Base-by-base conservation (phyloP, 2,113 vertebrate genomes). In the Colistium nudipinnis region DNA sequence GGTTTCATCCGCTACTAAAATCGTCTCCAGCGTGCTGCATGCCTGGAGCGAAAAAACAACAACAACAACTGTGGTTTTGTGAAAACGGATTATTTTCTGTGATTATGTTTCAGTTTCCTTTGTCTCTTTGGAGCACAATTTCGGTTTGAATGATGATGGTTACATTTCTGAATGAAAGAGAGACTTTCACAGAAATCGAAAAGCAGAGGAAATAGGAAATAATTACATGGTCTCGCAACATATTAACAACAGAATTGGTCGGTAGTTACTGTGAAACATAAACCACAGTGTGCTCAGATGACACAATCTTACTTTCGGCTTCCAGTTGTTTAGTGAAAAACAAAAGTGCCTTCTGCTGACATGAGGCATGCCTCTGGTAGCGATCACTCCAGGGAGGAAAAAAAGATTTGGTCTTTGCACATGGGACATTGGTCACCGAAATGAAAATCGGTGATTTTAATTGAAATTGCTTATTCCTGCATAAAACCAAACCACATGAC, bases 61-160 rank as follows among this genome's bases (percentile, higher is more conserved):
- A n/a, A n/a, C n/a, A 75, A 69, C 78, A 81, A 82, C 78, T 86
- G 76, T 74, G 57, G 39, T 82, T 28, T 74, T 68, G 7, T 48
- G 65, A 78, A 83, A 80, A 70, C 57, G 57, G 49, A 83, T 59
- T 74, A 53, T 75, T 70, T 81, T 72, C 57, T 35, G 45, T 43
- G 25, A 70, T 81, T 75, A 64, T 48, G 49, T 80, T 87, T 85
- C 76, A 45, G 30, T 85, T 64, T 47, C 24, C 52, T 76, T 85
- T 81, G 51, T 76, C 70, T 81, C 65, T 64, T 78, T 24, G 53
- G 33, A 43, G 64, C 33, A 67, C 6, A 57, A 64, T 74, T 77
- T 76, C 77, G 69, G 75, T 80, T 83, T 38, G 25, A 75, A 39
- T 73, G 45, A 49, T 56, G 55, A 43, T 25, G 55, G 72, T 49